Percentiles rank a stretch among this genome's conserved stretches.
phyloP scores from a whole-genome alignment of 2,797 vertebrate genomes.

The Pangasius mekongensis region DNA sequence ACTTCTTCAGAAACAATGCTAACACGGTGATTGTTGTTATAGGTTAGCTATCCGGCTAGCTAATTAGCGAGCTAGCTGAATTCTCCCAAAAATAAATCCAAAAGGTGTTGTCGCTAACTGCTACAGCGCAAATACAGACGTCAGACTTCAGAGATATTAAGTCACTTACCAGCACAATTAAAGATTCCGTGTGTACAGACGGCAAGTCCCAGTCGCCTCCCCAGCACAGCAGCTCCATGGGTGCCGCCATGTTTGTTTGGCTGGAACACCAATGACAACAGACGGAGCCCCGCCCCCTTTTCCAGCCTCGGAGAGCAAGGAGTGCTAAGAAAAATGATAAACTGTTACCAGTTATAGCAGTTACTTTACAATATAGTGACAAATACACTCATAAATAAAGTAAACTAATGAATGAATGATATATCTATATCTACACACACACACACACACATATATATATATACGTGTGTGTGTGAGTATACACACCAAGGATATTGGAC shows the following conservation, averaged over 20 bases:
- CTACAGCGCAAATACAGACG: background rate
- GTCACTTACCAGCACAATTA: slow-evolving; percentile 90
- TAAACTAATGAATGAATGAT: background rate
- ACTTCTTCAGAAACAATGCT: background rate
- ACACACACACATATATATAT: no score
- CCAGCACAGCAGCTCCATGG: slow-evolving; percentile 95
- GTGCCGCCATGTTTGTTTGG: slow-evolving; percentile 82
- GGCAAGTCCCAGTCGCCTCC: slow-evolving; percentile 93
- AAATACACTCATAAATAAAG: background rate
- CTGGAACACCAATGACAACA: slow-evolving; percentile 21
- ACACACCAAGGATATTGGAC: no score
- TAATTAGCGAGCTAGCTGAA: background rate
- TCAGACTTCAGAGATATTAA: background rate
- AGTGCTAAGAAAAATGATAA: background rate
- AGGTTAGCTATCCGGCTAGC: background rate
- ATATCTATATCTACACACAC: no score
- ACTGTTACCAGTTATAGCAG: background rate
- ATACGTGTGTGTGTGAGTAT: no score
- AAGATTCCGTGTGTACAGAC: slow-evolving; percentile 89
- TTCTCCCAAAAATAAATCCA: background rate
- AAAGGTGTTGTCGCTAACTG: background rate
- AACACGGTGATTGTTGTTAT: background rate
- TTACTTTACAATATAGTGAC: background rate
- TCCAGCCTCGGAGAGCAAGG: background rate
- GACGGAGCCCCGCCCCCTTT: background rate